Evolutionary conservation across 2,888 invertebrate species (phyloP).

Genomic region (Gisinianus flammeolus): DNA sequence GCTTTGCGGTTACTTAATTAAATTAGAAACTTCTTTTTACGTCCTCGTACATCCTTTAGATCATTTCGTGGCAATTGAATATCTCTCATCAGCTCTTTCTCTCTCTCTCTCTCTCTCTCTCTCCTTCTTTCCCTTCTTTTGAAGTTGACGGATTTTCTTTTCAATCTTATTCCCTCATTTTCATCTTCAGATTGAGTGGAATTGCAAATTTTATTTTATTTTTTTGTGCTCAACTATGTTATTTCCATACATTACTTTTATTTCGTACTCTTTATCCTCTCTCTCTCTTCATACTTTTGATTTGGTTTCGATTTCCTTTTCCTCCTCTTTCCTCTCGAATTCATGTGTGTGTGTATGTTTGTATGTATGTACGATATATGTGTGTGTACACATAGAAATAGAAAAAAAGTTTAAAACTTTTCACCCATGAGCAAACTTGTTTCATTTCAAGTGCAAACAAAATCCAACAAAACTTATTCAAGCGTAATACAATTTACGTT

Average conservation of each 20-base stretch:
- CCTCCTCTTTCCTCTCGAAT: not conserved
- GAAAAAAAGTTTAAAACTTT: not conserved
- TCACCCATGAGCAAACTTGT: not conserved
- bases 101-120: not conserved
- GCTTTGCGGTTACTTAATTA: conserved; percentile 35
- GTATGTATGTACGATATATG: not conserved
- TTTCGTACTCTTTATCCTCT: no score
- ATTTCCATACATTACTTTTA: no score
- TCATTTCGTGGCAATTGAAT: not conserved
- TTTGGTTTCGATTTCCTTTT: not conserved
- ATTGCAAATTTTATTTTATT: no score
- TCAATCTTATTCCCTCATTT: no score
- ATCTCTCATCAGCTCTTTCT: not conserved
- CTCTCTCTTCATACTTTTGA: not conserved
- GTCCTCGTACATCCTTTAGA: not conserved
- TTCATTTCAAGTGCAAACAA: not conserved
- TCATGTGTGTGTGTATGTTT: not conserved
- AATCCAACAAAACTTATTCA: not conserved
- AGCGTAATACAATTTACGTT: no score
- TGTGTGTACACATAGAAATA: not conserved
- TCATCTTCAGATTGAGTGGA: no score
- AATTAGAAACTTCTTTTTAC: conserved; percentile 30
- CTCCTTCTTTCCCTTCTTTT: not conserved
- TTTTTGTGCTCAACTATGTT: no score
- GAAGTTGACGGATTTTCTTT: no score